Conservation (phyloP, 2,797 vertebrate genomes). For the Limosa lapponica region DNA sequence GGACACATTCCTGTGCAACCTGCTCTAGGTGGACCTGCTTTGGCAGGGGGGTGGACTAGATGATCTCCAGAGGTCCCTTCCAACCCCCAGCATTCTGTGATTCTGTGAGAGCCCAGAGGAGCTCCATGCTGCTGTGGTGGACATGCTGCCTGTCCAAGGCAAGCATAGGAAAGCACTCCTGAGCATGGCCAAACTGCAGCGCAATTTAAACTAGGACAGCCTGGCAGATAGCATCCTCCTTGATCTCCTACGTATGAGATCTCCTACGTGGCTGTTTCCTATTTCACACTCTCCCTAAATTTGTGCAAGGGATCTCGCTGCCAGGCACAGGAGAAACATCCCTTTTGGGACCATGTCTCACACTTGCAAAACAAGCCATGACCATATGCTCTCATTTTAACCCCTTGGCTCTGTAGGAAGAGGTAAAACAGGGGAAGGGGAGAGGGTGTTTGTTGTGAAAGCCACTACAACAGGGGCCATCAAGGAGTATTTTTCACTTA, state of each 20-base stretch:
- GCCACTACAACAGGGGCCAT: background rate
- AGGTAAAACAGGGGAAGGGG: background rate
- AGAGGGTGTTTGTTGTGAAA: background rate
- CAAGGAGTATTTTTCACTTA: background rate
- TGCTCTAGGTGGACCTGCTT: too few relatives aligned
- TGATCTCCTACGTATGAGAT: background rate
- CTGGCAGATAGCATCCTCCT: background rate
- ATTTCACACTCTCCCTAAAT: background rate
- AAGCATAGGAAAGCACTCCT: background rate
- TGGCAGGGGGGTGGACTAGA: too few relatives aligned
- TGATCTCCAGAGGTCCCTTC: too few relatives aligned
- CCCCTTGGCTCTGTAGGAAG: background rate
- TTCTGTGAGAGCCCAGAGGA: background rate
- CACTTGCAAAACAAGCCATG: background rate
- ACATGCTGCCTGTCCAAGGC: fast-evolving
- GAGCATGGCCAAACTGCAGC: background rate
- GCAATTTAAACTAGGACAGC: background rate
- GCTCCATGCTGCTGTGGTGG: background rate
- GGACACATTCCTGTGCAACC: too few relatives aligned
- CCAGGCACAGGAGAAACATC: background rate
- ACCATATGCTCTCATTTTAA: background rate
- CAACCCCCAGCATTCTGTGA: too few relatives aligned
- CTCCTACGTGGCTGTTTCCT: background rate
- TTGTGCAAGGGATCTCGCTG: background rate
- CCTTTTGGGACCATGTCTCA: background rate